Evolutionary conservation across 2,888 invertebrate genomes (phyloP), one percentile per base, ranked within the genome.

Genomic region (Antheraea yamamai): DNA sequence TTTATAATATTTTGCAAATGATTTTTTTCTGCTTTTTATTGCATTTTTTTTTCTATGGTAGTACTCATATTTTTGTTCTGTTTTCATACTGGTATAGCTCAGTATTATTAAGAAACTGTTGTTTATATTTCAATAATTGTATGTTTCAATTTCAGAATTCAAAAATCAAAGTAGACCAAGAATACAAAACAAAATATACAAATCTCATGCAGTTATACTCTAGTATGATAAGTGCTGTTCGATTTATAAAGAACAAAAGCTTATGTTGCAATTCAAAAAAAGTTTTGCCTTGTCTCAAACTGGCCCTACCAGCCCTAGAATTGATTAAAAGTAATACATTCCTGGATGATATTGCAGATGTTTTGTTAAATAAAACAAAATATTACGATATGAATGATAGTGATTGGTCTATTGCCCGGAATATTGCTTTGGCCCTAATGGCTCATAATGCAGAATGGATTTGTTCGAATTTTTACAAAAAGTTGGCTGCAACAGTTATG

Each of bases 301-400:
- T 94, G 51, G 95, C 96, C 0, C 88, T 96, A 70, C 91, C 95
- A 0, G 94, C 95, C 77, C 85, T 97, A 58, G 95, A 96, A 76
- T 95, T 96, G 80, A 96, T 96, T 83, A 93, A 95, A 86, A 95
- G 95, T 87, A 91, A 95, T 68, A 85, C 84, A 51, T 94, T 95
- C 81, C 88, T 97, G 66, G 91, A 89, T 74, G 94, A 92, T 68
- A 89, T 95, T 70, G 84, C 90, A 12, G 89, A 92, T 71, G 85
- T 93, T 73, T 83, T 95, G 73, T 82, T 95, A 1, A 82, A 84
- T 30, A 91, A 88, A 76, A 83, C 87, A 6, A 90, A 87, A 78
- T 85, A 89, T 73, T 88, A 92, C 78, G 86, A 91, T 76, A 82
- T 92, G 73, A 85, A 85, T 75, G 92, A 92, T 7, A 84, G 77